Conservation (phyloP, 2,797 vertebrate genomes). For the Amazona ochrocephala region DNA sequence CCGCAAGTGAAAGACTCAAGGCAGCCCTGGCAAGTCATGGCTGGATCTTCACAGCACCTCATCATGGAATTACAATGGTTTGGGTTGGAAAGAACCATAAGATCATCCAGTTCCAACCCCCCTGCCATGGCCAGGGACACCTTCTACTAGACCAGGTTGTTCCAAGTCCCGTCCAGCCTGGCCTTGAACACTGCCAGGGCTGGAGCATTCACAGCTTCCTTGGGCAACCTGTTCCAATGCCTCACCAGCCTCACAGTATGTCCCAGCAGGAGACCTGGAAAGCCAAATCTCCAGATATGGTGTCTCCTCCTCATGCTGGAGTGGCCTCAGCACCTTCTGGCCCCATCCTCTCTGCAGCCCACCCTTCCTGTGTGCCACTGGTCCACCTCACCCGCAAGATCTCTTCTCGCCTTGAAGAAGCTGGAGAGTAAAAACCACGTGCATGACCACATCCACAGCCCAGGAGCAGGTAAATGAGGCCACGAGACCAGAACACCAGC, state of each 20-base stretch:
- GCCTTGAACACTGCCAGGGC: background rate
- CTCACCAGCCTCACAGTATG: background rate
- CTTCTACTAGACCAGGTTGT: background rate
- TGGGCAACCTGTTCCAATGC: background rate
- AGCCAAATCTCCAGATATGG: background rate
- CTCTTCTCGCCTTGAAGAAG: background rate
- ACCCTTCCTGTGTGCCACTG: rapidly evolving
- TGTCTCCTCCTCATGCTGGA: rapidly evolving
- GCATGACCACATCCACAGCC: background rate
- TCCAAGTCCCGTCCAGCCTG: background rate
- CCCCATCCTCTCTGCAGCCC: background rate
- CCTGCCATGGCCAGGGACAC: background rate
- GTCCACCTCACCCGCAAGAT: background rate
- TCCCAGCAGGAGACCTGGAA: background rate
- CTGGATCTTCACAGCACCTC: background rate
- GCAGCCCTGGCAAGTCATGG: background rate
- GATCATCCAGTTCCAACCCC: background rate
- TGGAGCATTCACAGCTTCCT: background rate
- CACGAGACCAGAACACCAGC: background rate
- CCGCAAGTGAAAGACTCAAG: background rate
- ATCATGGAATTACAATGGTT: background rate
- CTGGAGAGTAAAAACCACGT: background rate
- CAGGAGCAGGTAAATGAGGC: background rate
- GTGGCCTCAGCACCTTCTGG: background rate
- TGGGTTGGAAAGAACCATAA: background rate